Evolutionary conservation across 2,797 vertebrate species (phyloP).

Genomic region (Holocentrus rufus): DNA sequence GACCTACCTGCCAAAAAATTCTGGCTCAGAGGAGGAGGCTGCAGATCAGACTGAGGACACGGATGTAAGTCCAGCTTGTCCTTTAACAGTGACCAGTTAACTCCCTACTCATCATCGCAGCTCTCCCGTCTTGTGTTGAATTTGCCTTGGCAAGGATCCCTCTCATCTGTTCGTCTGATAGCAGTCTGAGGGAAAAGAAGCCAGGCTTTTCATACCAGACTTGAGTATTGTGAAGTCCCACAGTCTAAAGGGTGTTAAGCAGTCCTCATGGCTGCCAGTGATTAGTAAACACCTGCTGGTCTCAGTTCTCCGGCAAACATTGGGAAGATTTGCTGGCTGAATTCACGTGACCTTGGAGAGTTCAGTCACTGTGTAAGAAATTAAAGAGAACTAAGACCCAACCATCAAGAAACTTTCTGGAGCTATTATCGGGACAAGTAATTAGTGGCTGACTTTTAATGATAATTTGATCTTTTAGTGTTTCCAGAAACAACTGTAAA

Average conservation of each 20-base stretch:
- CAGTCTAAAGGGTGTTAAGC: not conserved
- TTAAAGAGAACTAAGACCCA: no score
- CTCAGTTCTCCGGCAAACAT: no score
- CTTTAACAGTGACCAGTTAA: not conserved
- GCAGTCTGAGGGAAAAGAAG: conserved; percentile 4
- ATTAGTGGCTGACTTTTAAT: no score
- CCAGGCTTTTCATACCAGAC: conserved; percentile 27
- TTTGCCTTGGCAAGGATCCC: not conserved
- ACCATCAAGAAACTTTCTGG: no score
- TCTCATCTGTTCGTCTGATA: not conserved
- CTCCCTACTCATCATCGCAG: not conserved
- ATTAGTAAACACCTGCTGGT: no score
- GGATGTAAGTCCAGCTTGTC: conserved; percentile 82
- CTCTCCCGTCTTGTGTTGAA: not conserved
- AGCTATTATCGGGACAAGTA: no score
- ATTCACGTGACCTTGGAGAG: no score
- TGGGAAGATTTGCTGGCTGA: no score
- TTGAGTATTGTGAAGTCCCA: not conserved
- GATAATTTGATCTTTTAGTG: not conserved
- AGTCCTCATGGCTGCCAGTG: no score
- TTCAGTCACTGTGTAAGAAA: no score
- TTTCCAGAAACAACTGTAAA: not conserved
- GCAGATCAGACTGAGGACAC: conserved; percentile 88
- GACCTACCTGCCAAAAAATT: conserved; percentile 93
- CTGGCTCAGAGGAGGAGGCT: conserved; percentile 87